Evolutionary conservation across 1,140 invertebrate genomes (phyloP).

Genomic region (Steinernema feltiae): DNA sequence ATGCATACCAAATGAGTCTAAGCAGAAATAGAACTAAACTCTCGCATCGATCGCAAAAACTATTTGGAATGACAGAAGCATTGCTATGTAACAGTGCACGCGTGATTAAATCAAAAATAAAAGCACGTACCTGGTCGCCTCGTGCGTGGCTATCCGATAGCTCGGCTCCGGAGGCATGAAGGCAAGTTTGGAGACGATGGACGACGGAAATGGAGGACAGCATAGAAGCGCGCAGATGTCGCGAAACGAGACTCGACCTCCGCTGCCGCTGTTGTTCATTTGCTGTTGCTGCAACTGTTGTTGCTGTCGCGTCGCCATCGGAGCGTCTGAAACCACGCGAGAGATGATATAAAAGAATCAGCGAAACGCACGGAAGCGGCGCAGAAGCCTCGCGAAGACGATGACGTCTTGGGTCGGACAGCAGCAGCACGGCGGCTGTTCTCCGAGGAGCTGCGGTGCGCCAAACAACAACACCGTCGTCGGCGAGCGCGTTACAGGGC

Average conservation of each 20-base stretch:
- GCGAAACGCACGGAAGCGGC: not conserved
- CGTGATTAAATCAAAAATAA: conserved; percentile 64
- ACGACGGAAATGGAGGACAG: conserved; percentile 96
- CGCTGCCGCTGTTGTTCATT: not conserved
- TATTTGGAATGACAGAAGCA: not conserved
- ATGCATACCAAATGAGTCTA: too few relatives aligned
- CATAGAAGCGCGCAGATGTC: conserved; percentile 98
- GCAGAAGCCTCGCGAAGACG: not conserved
- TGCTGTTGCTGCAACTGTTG: conserved; percentile 1
- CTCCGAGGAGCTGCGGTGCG: not conserved
- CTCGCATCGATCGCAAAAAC: not conserved
- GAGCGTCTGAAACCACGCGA: not conserved
- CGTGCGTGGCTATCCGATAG: conserved; percentile 70
- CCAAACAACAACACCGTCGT: not conserved
- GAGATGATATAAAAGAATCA: not conserved
- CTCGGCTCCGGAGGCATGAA: conserved; percentile 97
- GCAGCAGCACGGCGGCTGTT: not conserved
- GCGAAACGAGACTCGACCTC: conserved; percentile 45
- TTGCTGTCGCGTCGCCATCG: not conserved
- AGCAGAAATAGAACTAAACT: too few relatives aligned
- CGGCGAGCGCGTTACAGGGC: not conserved
- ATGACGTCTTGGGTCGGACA: too few relatives aligned
- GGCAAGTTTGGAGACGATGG: conserved; percentile 95
- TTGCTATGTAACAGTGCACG: too few relatives aligned
- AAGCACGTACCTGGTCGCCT: conserved; percentile 49